Evolutionary conservation across 1,140 invertebrate genomes (phyloP), one percentile per base, ranked within the genome.

Genomic region (Pogonus chalceus): DNA sequence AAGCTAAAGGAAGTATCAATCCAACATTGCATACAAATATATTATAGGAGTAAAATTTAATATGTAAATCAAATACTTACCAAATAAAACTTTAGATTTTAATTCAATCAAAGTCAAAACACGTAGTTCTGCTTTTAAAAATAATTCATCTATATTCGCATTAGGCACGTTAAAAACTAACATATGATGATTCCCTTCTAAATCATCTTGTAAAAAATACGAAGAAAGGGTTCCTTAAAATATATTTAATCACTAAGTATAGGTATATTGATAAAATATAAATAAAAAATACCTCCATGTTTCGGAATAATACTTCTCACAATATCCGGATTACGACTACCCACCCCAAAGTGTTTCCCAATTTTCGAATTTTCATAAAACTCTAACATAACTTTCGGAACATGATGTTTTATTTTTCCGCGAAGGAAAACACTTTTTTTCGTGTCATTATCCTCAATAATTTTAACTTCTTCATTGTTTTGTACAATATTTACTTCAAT

Each of bases 301-400:
- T 59, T 62, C 43, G 66, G 66, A 47, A 64, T 63, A 22, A 68
- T 52, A 57, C 66, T 68, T 20, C 65, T 52, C 1, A 68, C 66
- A 21, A 68, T 56, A 60, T 68, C 66, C 9, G 62, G 58, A 9
- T 51, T 53, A 22, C 31, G 53, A 14, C 23, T 16, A 1, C 4
- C 4, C n/a, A n/a, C n/a, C n/a, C n/a, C n/a, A n/a, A n/a, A n/a
- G n/a, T n/a, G n/a, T n/a, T n/a, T n/a, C 3, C 49, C 53, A 16
- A 51, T 59, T 56, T 63, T 65, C n/a, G 61, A 60, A 23, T 59
- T 59, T 39, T 68, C 62, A 46, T 68, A 68, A 12, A 79, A 58
- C 20, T 69, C 60, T 50, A 70, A 39, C 62, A 70, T 69, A 51
- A 68, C 65, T 52, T 66, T 68, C 1, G 67, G 65, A 18, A 69